Conservation (phyloP, 2,113 vertebrate species). For the Heteronetta atricapilla region DNA sequence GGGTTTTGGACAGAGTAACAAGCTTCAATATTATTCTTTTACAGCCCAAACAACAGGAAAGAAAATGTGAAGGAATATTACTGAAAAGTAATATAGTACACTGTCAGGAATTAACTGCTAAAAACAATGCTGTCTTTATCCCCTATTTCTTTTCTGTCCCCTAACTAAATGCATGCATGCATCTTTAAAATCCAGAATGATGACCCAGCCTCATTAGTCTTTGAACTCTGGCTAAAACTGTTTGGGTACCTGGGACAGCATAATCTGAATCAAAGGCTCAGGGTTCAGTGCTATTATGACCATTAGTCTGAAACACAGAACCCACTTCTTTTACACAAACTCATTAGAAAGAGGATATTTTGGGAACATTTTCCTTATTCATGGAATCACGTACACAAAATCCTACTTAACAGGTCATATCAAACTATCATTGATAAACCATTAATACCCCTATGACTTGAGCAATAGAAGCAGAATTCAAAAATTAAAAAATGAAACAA, state of each 20-base stretch:
- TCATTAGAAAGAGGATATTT: neutral
- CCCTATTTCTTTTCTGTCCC: neutral
- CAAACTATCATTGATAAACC: neutral
- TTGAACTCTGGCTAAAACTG: neutral
- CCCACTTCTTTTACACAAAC: neutral
- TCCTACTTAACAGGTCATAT: neutral
- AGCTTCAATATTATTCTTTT: neutral
- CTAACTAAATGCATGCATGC: neutral
- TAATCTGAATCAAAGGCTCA: neutral
- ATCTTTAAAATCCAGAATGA: neutral
- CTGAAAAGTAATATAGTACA: neutral
- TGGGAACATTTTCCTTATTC: neutral
- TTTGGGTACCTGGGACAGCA: neutral
- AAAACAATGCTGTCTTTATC: neutral
- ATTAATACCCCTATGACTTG: neutral
- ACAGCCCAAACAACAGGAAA: neutral
- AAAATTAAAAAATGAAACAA: neutral
- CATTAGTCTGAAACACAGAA: neutral
- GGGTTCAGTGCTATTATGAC: neutral
- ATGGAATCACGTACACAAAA: neutral
- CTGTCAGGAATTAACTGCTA: neutral
- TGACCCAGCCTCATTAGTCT: neutral
- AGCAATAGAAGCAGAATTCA: neutral
- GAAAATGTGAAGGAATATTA: neutral
- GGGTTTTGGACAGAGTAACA: neutral